Conservation (phyloP, 2,888 invertebrate genomes). For the Ceramica pisi region DNA sequence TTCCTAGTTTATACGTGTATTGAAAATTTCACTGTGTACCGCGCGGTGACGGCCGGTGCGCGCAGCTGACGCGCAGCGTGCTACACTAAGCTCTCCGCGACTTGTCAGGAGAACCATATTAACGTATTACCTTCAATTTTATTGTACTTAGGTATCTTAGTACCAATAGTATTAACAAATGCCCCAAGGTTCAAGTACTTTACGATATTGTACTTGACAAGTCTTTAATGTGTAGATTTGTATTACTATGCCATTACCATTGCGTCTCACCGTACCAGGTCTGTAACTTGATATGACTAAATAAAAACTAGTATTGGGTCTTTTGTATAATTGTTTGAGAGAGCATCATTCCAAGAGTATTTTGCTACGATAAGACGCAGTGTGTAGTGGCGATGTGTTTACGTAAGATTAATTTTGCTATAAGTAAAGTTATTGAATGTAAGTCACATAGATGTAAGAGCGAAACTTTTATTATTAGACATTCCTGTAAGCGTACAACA, state of each 20-base stretch:
- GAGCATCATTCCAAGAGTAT: conserved; percentile 23
- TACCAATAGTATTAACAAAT: conserved; percentile 42
- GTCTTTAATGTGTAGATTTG: conserved; percentile 57
- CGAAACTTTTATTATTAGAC: conserved; percentile 71
- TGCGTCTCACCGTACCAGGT: conserved; percentile 49
- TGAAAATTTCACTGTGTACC: conserved; percentile 80
- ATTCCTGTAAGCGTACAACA: conserved; percentile 75
- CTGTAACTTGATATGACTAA: conserved; percentile 12
- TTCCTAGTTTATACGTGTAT: conserved; percentile 84
- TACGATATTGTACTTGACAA: conserved; percentile 46
- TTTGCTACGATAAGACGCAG: conserved; percentile 47
- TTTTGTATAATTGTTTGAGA: conserved; percentile 40
- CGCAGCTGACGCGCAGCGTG: conserved; percentile 70
- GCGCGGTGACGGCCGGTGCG: conserved; percentile 75
- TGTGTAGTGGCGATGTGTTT: conserved; percentile 38
- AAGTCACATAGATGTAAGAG: conserved; percentile 69
- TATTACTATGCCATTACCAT: conserved; percentile 39
- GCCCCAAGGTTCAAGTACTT: conserved; percentile 57
- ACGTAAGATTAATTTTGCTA: conserved; percentile 66
- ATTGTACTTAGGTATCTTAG: conserved; percentile 57
- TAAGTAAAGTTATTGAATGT: conserved; percentile 69
- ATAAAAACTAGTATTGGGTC: conserved; percentile 9
- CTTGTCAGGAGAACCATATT: conserved; percentile 51
- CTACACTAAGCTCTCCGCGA: conserved; percentile 24
- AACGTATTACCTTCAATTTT: conserved; percentile 33